Percentiles rank a stretch among this genome's conserved stretches.
Evolutionary conservation across 2,888 invertebrate species (phyloP).

Genomic region (Phortica okadai): DNA sequence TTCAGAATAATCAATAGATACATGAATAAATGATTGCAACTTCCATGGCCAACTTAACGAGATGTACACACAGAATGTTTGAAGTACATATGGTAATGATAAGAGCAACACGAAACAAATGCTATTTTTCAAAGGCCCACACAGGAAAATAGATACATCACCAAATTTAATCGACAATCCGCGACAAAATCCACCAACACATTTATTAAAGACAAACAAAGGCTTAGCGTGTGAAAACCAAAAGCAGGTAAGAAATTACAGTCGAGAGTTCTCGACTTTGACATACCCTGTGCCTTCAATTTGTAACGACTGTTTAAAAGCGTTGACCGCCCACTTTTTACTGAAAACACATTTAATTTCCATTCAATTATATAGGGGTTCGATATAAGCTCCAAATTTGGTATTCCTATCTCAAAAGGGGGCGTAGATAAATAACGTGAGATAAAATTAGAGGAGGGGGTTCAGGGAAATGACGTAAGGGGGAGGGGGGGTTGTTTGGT

Average conservation of each 20-base stretch:
- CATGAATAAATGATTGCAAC: neutral
- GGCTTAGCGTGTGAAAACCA: slow-evolving; percentile 3
- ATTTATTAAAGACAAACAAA: slow-evolving; percentile 49
- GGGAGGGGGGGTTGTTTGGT: too few relatives aligned
- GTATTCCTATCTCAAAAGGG: too few relatives aligned
- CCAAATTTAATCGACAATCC: neutral
- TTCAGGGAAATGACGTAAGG: too few relatives aligned
- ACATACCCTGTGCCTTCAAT: too few relatives aligned
- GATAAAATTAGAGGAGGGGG: too few relatives aligned
- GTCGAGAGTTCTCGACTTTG: too few relatives aligned
- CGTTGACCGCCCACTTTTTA: neutral
- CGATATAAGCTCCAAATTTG: too few relatives aligned
- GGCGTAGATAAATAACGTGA: too few relatives aligned
- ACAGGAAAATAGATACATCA: neutral
- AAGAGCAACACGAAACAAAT: neutral
- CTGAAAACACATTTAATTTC: too few relatives aligned
- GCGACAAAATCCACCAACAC: slow-evolving; percentile 6
- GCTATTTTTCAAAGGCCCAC: neutral
- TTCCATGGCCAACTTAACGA: too few relatives aligned
- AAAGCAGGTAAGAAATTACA: slow-evolving; percentile 17
- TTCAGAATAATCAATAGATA: neutral
- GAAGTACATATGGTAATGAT: neutral
- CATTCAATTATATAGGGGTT: too few relatives aligned
- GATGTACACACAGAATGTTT: neutral
- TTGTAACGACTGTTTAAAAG: neutral